Evolutionary conservation across 2,797 vertebrate genomes (phyloP), one percentile per base, ranked within the genome.

Genomic region (Amphiprion clarkii): DNA sequence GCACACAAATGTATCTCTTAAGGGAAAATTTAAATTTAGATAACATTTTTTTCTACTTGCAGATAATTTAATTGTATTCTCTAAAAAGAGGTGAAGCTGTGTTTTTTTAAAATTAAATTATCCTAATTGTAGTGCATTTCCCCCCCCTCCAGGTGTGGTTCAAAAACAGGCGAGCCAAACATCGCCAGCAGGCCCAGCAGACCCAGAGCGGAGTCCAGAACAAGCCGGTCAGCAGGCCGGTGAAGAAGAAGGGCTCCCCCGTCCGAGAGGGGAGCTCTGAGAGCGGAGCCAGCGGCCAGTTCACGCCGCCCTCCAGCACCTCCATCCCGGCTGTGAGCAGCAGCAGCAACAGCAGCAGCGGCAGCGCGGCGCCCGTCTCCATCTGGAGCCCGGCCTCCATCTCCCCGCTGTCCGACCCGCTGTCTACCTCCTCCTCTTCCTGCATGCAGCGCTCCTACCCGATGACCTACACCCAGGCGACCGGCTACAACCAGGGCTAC

Each of bases 361-460:
- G 94, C 94, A 97, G 95, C 93, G 95, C 95, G 0, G 96, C 96
- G 36, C 97, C 97, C 0, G 97, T 97, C 71, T 98, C 97, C 60
- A 99, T 99, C 91, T 99, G 98, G 98, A 99, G 97, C 92, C 97
- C 98, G 0, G 97, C 97, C 0, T 99, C 98, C 87, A 97, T 98
- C 92, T 99, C 98, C 74, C 97, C 98, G 0, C 96, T 98, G 29
- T 95, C 97, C 25, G 97, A 99, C 61, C 96, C 96, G 44, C 93
- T 98, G 74, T 98, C 97, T 88, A 97, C 97, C 80, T 96, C 97
- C 71, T 95, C 97, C 17, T 91, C 94, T 51, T 98, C 97, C 57
- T 99, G 98, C 95, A 99, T 99, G 97, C 97, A 99, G 95, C 96
- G 97, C 56, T 98, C 98, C 42, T 99, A 98, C 1, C 97, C 97